Percentiles rank a stretch among this genome's conserved stretches.
These are phyloP conservation scores for Conger conger DNA, from an alignment of 2,113 vertebrate species.

Conservation along the genomic window DNA sequence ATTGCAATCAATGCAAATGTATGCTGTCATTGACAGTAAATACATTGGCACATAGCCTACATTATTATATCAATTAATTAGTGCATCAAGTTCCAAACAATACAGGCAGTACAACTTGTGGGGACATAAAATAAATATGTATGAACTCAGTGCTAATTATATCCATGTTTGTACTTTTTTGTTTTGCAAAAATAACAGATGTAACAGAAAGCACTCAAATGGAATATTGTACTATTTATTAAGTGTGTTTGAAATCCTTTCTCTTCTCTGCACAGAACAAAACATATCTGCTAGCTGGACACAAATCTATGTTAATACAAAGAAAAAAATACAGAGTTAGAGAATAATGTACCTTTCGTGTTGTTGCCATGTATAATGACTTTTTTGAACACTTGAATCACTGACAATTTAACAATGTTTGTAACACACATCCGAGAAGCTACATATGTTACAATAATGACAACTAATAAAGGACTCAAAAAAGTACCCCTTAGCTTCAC, in stretches of 20 bases:
- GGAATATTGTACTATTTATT: conserved; percentile 8
- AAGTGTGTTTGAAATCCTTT: neutral
- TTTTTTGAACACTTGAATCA: neutral
- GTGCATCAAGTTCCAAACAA: neutral
- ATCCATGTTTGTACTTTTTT: neutral
- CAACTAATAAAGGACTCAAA: conserved; percentile 21
- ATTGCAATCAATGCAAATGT: neutral
- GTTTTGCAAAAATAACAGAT: conserved; percentile 6
- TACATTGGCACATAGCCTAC: neutral
- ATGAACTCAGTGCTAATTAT: neutral
- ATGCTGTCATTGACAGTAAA: neutral
- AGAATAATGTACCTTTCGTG: neutral
- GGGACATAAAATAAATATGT: neutral
- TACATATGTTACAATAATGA: conserved; percentile 1
- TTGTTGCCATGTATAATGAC: neutral
- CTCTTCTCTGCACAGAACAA: neutral
- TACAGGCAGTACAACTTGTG: neutral
- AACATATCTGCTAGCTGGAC: neutral
- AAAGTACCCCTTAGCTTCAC: neutral
- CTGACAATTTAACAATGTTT: neutral
- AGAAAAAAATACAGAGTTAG: neutral
- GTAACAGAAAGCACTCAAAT: conserved; percentile 8
- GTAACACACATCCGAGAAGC: neutral
- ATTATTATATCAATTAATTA: neutral
- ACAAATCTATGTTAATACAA: conserved; percentile 17